A percentile compares a stretch with the other conserved stretches of the same genome.
Evolutionary conservation across 2,113 vertebrate genomes (phyloP).

Genomic region (Rhabdomys dilectus): DNA sequence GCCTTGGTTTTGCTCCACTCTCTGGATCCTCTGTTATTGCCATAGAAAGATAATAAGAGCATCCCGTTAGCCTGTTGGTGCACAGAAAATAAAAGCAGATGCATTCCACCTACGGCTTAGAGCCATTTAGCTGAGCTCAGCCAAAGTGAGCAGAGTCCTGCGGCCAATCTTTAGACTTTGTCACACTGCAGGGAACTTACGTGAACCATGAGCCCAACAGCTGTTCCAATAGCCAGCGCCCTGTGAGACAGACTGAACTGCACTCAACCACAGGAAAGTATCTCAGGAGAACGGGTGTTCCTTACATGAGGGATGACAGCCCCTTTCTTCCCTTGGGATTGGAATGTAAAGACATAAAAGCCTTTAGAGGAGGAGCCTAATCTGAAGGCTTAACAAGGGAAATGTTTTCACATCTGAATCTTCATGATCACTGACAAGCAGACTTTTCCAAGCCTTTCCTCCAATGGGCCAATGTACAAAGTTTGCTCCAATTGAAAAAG

Average conservation of each 20-base stretch:
- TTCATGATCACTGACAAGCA: neutral
- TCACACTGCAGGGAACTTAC: neutral
- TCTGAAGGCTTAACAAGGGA: neutral
- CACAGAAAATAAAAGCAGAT: neutral
- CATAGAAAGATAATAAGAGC: neutral
- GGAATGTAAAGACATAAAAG: neutral
- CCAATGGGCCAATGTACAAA: neutral
- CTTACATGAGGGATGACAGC: neutral
- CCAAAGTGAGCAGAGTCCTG: neutral
- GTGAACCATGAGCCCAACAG: neutral
- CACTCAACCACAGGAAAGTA: neutral
- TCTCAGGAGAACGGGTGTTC: neutral
- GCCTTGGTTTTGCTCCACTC: neutral
- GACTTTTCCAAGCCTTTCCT: neutral
- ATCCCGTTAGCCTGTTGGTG: neutral
- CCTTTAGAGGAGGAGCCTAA: neutral
- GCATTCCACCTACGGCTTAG: neutral
- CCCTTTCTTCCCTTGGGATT: neutral
- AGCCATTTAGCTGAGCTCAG: neutral
- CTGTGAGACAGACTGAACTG: neutral
- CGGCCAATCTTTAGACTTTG: rapidly evolving
- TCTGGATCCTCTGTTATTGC: neutral
- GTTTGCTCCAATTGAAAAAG: neutral
- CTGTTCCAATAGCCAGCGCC: neutral
- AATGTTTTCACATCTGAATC: neutral